Evolutionary conservation across 2,113 vertebrate genomes (phyloP), one percentile per base, ranked within the genome.

Genomic region (Fulica atra): DNA sequence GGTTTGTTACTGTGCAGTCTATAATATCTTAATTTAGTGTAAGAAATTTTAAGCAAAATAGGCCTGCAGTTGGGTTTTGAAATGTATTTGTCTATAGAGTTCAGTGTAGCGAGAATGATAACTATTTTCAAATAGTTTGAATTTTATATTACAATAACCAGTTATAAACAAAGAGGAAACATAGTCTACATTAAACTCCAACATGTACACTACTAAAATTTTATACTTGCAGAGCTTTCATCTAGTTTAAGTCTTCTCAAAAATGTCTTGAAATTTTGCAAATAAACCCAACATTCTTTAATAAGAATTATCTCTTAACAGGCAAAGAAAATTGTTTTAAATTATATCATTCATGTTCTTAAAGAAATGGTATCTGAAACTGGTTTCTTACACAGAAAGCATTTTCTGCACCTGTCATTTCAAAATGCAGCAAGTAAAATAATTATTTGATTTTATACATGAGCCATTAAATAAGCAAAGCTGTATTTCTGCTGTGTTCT

Each of bases 1-100:
- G 33, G 3, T 63, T 79, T 42, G 5, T 42, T 53, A 35, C 21
- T 2, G 0, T 33, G 12, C 11, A 6, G 15, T 44, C 6, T 15
- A 24, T 23, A 36, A 13, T 20, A 11, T 2, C 4, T 46, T 36
- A 8, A 40, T 33, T 54, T 40, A 76, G 10, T 40, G 24, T 44
- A 40, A 44, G 29, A 38, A 23, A 61, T 48, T 53, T 26, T 48
- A 63, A 66, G 42, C 24, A 29, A 9, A 60, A 88, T 23, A 53
- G 20, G 16, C 5, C 51, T 51, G 23, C 44, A 56, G 24, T 14
- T 51, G 50, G 50, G 50, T 51, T 51, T 26, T 51, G 50, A 51
- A 51, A 14, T 51, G 25, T 51, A 26, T 51, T 51, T 51, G 13
- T 51, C 14, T 31, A 44, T 14, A 44, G 50, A 51, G 16, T 65